These are phyloP conservation scores for Dipodomys stephensi DNA, from an alignment of 2,113 vertebrate genomes.

Conservation along the genomic window DNA sequence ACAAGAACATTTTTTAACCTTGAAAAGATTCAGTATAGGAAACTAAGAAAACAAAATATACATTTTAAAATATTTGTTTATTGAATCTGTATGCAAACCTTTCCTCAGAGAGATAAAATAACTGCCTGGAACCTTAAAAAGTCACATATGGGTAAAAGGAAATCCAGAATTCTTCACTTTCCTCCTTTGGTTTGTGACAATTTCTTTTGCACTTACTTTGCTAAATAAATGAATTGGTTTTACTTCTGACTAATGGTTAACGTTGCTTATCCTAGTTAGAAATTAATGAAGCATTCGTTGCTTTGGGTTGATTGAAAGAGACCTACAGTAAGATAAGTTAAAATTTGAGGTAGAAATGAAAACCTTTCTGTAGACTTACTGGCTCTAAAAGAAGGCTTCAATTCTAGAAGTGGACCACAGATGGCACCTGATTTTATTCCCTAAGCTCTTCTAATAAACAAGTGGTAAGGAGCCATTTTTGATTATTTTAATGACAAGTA, in stretches of 20 bases:
- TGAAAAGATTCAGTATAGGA: not conserved
- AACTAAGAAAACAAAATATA: not conserved
- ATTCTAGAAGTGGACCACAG: not conserved
- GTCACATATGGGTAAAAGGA: not conserved
- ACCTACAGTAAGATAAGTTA: not conserved
- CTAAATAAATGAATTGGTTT: not conserved
- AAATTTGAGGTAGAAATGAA: not conserved
- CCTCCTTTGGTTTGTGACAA: not conserved
- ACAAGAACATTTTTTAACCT: not conserved
- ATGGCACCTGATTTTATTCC: not conserved
- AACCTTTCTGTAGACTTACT: not conserved
- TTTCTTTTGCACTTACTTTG: not conserved
- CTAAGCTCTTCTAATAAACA: not conserved
- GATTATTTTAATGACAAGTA: not conserved
- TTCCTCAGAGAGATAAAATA: not conserved
- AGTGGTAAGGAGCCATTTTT: not conserved
- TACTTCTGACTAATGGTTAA: not conserved
- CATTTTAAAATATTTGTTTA: not conserved
- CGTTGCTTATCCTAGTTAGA: not conserved
- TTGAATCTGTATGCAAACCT: not conserved
- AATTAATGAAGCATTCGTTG: not conserved
- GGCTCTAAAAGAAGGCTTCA: not conserved
- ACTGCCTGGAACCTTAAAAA: not conserved
- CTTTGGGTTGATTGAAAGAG: not conserved
- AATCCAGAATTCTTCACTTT: not conserved